Evolutionary conservation across 2,888 invertebrate genomes (phyloP), one percentile per base, ranked within the genome.

Genomic region (Drosophila mulleri): DNA sequence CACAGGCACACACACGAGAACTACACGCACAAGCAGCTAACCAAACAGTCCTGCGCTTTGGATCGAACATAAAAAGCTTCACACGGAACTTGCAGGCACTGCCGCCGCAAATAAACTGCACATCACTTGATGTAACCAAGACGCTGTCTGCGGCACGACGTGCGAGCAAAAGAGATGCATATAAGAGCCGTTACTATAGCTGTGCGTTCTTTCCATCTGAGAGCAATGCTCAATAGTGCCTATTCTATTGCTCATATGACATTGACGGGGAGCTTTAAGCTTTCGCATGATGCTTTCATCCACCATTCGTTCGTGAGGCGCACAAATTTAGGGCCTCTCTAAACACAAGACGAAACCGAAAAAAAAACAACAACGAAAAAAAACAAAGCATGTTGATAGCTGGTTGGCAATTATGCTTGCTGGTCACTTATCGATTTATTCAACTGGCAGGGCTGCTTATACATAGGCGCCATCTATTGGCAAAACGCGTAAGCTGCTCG

Each of bases 41-140:
- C 68, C 71, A 58, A 68, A 66, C 73, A 72, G 77, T 71, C 80
- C 80, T 84, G 85, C 83, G 82, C 83, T 39, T 69, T 81, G 58
- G 50, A 60, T 64, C 61, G 59, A 65, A 67, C 67, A 66, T 37
- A 52, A 53, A 78, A 29, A 78, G 69, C 82, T 75, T 58, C 44
- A 63, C 54, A 18, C 48, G 23, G 20, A 69, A 70, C 61, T 78
- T 72, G 59, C 63, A 62, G 64, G 57, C 50, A 47, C 57, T 65
- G 65, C n/a, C 57, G 65, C 58, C 50, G 64, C 72, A 53, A 58
- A 70, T 57, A 58, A 41, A 54, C 57, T 64, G 61, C 64, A 56
- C 64, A 42, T 39, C 42, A 37, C 26, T 56, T 23, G 47, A 42
- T 67, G 45, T 59, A 39, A 50, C 60, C 52, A 26, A 50, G 16